Percentiles rank a stretch among this genome's conserved stretches.
Conservation (phyloP, 2,888 invertebrate genomes). For the Amblyjoppa proteus region DNA sequence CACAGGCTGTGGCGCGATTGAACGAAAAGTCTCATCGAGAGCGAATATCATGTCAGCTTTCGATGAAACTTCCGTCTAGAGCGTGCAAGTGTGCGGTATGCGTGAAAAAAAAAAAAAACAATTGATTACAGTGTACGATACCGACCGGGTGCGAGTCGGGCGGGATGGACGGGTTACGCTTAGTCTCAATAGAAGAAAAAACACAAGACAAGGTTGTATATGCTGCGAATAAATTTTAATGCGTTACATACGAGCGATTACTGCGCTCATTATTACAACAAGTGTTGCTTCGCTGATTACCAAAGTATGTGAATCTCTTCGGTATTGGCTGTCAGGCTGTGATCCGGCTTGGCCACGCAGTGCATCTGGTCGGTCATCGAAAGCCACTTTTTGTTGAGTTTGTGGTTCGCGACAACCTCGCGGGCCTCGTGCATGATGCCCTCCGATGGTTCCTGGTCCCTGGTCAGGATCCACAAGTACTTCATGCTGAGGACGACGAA, state of each 20-base stretch:
- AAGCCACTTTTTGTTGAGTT: background rate
- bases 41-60: no score
- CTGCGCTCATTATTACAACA: background rate
- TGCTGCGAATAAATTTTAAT: background rate
- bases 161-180: background rate
- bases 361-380: background rate
- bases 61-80: no score
- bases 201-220: background rate
- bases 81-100: no score
- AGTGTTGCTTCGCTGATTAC: background rate
- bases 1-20: no score
- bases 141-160: no score
- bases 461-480: constrained; percentile 88
- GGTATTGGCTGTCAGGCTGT: constrained; percentile 86
- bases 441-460: constrained; percentile 87
- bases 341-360: constrained; percentile 85
- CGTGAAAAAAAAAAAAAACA: no score
- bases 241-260: background rate
- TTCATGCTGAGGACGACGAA: constrained; percentile 78
- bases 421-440: constrained; percentile 87
- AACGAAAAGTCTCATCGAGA: no score
- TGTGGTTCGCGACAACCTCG: constrained; percentile 85
- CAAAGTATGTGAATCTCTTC: constrained; percentile 73
- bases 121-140: no score
- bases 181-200: background rate